Percentiles rank a stretch among this genome's conserved stretches.
Evolutionary conservation across 2,888 invertebrate genomes (phyloP).

Genomic region (Hemaris fuciformis): DNA sequence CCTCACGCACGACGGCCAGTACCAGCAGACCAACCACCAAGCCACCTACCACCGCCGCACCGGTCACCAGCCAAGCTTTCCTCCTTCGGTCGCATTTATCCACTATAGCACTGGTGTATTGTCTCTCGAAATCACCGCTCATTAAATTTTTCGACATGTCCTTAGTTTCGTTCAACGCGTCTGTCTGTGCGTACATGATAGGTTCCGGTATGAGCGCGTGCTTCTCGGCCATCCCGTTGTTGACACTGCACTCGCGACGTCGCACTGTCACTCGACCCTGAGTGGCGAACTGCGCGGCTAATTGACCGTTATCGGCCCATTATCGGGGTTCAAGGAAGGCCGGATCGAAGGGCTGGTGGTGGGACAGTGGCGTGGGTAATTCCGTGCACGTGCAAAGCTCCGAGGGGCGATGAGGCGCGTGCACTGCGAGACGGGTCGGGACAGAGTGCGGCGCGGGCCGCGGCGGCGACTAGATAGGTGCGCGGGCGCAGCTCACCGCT

Average conservation of each 20-base stretch:
- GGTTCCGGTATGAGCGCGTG: constrained; percentile 64
- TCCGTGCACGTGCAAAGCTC: constrained; percentile 41
- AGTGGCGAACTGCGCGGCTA: constrained; percentile 32
- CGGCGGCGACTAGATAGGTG: constrained; percentile 17
- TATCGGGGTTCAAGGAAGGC: constrained; percentile 55
- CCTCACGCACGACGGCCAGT: constrained; percentile 61
- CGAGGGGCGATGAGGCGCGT: constrained; percentile 44
- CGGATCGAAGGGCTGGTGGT: constrained; percentile 33
- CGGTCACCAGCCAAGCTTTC: constrained; percentile 47
- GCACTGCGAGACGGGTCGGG: constrained; percentile 47
- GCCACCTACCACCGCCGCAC: constrained; percentile 43
- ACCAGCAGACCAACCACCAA: constrained; percentile 58
- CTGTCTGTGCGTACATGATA: constrained; percentile 65
- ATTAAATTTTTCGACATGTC: constrained; percentile 73
- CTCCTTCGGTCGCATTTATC: constrained; percentile 47
- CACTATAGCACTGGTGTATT: constrained; percentile 52
- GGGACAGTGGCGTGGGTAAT: constrained; percentile 32
- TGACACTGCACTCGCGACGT: constrained; percentile 55
- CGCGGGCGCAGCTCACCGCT: constrained; percentile 33
- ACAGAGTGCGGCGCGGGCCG: constrained; percentile 41
- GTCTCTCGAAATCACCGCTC: constrained; percentile 71
- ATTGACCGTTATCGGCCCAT: constrained; percentile 63
- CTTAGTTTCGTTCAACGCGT: constrained; percentile 56
- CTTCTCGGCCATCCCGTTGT: constrained; percentile 67
- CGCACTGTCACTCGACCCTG: constrained; percentile 30